A percentile compares a stretch with the other conserved stretches of the same genome.
phyloP scores from a whole-genome alignment of 1,140 invertebrate species.

The Drosophila azteca region DNA sequence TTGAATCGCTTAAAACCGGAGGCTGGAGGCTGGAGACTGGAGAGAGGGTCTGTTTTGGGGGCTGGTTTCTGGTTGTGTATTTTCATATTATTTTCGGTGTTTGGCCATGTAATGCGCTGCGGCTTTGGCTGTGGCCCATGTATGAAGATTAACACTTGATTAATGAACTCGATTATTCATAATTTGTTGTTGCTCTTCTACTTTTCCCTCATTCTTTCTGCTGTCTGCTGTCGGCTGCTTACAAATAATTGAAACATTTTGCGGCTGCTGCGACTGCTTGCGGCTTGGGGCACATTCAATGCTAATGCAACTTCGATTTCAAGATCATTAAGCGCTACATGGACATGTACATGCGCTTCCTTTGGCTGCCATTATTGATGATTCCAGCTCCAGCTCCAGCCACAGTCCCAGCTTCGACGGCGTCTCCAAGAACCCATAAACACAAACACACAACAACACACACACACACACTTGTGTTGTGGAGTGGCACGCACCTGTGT shows the following conservation, averaged over 20 bases:
- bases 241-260: slow-evolving; percentile 78
- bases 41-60: slow-evolving; percentile 28
- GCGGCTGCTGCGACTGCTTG: slow-evolving; percentile 40
- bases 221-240: slow-evolving; percentile 22
- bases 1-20: neutral
- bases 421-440: slow-evolving; percentile 6
- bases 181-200: slow-evolving; percentile 62
- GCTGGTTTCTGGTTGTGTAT: slow-evolving; percentile 30
- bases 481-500: slow-evolving; percentile 59
- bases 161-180: slow-evolving; percentile 78
- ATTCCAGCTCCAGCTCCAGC: slow-evolving; percentile 7
- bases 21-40: slow-evolving; percentile 17
- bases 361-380: slow-evolving; percentile 75
- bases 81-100: slow-evolving; percentile 37
- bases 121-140: slow-evolving; percentile 18
- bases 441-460: neutral
- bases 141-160: slow-evolving; percentile 74
- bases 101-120: slow-evolving; percentile 46
- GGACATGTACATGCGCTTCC: slow-evolving; percentile 77
- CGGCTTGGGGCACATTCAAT: slow-evolving; percentile 54
- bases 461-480: neutral
- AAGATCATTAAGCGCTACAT: slow-evolving; percentile 75
- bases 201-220: neutral
- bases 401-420: neutral
- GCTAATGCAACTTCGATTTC: slow-evolving; percentile 76